phyloP scores from a whole-genome alignment of 2,797 vertebrate species.

The Uromys caudimaculatus region DNA sequence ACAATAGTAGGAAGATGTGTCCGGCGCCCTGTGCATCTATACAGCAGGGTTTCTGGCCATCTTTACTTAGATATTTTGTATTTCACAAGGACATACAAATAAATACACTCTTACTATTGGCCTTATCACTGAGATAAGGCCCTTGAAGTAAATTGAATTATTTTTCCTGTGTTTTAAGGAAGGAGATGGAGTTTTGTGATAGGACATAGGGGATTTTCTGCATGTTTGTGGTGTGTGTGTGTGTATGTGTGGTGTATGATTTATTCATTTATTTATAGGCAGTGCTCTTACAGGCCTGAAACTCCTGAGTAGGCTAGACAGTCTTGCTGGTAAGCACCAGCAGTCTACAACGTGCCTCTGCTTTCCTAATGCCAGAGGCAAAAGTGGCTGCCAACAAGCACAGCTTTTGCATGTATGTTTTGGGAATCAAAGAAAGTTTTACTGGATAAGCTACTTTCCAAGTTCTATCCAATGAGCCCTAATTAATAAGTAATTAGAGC shows the following conservation, averaged over 20 bases:
- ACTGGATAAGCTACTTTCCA: neutral
- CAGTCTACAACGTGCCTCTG: accelerated
- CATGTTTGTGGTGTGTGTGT: neutral
- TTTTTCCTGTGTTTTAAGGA: conserved; percentile 31
- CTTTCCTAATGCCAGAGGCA: neutral
- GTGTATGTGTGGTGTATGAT: neutral
- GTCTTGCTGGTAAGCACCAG: neutral
- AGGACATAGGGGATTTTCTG: neutral
- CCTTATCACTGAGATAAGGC: neutral
- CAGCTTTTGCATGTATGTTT: neutral
- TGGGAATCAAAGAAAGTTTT: neutral
- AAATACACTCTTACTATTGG: neutral
- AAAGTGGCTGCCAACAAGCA: neutral
- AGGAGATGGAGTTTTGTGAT: neutral
- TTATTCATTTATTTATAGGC: neutral
- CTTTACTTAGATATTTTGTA: neutral
- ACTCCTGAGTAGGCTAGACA: neutral
- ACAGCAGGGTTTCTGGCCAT: neutral
- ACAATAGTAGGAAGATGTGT: neutral
- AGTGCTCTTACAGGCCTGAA: neutral
- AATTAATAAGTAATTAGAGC: neutral
- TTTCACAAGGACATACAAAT: neutral
- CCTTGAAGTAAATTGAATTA: neutral
- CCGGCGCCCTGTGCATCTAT: neutral
- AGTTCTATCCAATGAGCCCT: neutral